Evolutionary conservation across 2,113 vertebrate genomes (phyloP).

Genomic region (Pachypanchax playfairii): DNA sequence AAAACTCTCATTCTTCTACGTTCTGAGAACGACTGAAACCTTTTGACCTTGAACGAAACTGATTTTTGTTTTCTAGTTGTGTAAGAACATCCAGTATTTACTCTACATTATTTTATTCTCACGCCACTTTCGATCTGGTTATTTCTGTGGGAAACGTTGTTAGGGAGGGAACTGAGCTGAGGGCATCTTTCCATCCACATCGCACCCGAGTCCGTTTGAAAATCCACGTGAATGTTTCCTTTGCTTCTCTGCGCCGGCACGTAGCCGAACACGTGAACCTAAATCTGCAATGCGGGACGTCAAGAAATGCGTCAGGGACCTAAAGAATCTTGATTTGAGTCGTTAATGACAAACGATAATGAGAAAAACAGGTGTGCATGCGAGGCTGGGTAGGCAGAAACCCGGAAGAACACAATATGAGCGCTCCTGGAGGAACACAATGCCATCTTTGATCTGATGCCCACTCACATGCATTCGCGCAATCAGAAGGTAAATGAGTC

Average conservation of each 20-base stretch:
- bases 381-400: constrained; percentile 34
- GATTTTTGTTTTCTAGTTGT: not conserved
- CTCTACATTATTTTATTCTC: not conserved
- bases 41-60: not conserved
- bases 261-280: constrained; percentile 4
- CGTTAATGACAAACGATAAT: constrained; percentile 40
- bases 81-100: not conserved
- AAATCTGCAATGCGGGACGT: constrained; percentile 28
- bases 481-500: constrained; percentile 44
- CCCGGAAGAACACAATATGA: constrained; percentile 39
- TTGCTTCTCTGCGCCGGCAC: constrained; percentile 34
- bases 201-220: constrained; percentile 18
- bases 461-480: constrained; percentile 10
- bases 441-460: constrained; percentile 74
- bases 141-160: constrained; percentile 48
- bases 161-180: constrained; percentile 1
- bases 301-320: constrained; percentile 38
- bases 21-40: not conserved
- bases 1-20: too few relatives aligned
- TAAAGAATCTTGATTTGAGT: constrained; percentile 6
- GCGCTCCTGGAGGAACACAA: constrained; percentile 58
- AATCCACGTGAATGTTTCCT: constrained; percentile 25
- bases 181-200: constrained; percentile 47
- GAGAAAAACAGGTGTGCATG: constrained; percentile 62
- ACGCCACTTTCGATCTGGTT: not conserved